phyloP scores from a whole-genome alignment of 2,113 vertebrate species.

The Electrona antarctica region DNA sequence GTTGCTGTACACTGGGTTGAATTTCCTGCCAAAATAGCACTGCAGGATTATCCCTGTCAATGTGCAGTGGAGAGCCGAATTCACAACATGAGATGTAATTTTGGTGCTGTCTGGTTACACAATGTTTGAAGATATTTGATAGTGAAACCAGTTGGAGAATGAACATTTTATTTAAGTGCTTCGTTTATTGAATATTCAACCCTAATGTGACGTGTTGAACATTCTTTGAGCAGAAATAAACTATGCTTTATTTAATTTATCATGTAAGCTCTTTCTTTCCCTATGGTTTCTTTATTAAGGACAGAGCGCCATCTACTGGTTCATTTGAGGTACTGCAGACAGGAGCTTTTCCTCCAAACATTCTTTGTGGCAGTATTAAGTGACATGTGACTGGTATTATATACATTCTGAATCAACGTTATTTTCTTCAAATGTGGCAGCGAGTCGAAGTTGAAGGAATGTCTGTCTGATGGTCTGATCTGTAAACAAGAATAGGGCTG shows the following conservation, averaged over 20 bases:
- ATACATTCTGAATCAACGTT: not conserved
- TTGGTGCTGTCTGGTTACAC: not conserved
- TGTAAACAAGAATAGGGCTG: not conserved
- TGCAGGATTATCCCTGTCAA: not conserved
- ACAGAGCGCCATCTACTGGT: not conserved
- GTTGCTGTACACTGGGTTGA: constrained; percentile 6
- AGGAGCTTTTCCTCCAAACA: not conserved
- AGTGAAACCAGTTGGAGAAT: constrained; percentile 39
- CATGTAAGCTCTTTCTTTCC: not conserved
- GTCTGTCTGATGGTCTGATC: not conserved
- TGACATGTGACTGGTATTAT: not conserved
- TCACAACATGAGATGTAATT: not conserved
- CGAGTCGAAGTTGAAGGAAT: too few relatives aligned
- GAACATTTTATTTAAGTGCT: constrained; percentile 44
- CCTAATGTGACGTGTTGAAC: constrained; percentile 45
- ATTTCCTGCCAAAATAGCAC: not conserved
- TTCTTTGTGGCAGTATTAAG: not conserved
- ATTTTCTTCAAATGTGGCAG: not conserved
- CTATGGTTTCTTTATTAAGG: not conserved
- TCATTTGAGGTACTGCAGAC: not conserved
- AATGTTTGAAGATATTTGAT: constrained; percentile 16
- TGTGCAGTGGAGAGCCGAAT: constrained; percentile 2
- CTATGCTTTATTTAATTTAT: constrained; percentile 8
- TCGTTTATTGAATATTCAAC: constrained; percentile 51
- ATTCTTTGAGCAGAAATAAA: constrained; percentile 55